Evolutionary conservation across 2,888 invertebrate species (phyloP), one percentile per base, ranked within the genome.

Genomic region (Linnaemya vulpina): DNA sequence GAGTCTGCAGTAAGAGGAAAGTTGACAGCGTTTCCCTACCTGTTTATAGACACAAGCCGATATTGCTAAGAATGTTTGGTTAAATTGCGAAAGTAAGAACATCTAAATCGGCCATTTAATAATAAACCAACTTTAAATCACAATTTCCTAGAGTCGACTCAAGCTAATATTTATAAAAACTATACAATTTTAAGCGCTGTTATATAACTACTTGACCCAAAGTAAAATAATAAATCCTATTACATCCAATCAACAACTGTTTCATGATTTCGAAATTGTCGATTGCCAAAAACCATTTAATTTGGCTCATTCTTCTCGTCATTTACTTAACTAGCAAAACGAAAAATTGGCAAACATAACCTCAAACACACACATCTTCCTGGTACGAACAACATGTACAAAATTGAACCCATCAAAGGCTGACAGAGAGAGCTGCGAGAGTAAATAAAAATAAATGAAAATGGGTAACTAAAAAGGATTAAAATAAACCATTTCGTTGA

Each of bases 401-500:
- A 55, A 71, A 46, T 4, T 17, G 13, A 74, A 46, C 46, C n/a
- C 76, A 67, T 22, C 8, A 35, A 49, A 77, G 68, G 67, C 68
- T 62, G 70, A 60, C 78, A 78, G n/a, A n/a, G n/a, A 62, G 43
- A 35, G 70, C 30, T 63, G 62, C 53, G 11, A 4, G 22, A 49
- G 62, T 11, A 53, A 51, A 25, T 22, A 71, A 46, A 63, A 20
- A 20, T 15, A 22, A 20, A 9, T 43, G 13, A 70, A 55, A 67
- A 53, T 40, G 25, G 46, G 46, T 20, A 17, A 65, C 22, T 76
- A 81, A 86, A 90, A 90, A 90, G 90, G 90, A 90, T 90, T 90
- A 90, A 89, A 90, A 90, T 89, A 88, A 90, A 88, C 83, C 89
- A 89, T 90, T 90, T 89, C 87, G 75, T 84, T 86, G 87, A 84